Conservation (phyloP, 2,113 vertebrate species). For the Eidolon helvum region DNA sequence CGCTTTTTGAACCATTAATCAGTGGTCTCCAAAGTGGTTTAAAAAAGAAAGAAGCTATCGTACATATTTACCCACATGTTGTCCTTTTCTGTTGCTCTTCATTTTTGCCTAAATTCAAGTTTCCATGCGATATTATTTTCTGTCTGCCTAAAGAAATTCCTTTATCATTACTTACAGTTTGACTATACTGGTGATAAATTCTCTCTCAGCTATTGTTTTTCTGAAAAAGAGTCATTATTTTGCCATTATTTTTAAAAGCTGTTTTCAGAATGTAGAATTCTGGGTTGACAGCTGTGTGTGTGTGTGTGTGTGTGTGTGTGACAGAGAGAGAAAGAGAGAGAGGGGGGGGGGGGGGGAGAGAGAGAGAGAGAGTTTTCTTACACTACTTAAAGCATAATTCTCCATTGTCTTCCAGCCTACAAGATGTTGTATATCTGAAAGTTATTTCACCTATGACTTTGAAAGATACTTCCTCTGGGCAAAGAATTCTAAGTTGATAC, state of each 20-base stretch:
- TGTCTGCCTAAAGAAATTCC: neutral
- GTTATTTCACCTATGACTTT: neutral
- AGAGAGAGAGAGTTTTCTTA: no score
- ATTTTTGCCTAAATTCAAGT: neutral
- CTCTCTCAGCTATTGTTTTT: neutral
- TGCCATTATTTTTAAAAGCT: neutral
- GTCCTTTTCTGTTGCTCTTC: neutral
- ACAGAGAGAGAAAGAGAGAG: no score
- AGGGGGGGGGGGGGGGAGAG: no score
- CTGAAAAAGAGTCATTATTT: neutral
- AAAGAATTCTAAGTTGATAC: neutral
- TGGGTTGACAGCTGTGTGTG: accelerated
- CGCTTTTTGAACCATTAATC: neutral
- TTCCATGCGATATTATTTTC: neutral
- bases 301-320: neutral
- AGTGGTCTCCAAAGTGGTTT: neutral
- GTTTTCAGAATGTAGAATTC: neutral
- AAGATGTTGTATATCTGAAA: neutral
- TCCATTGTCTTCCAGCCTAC: neutral
- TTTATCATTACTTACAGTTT: neutral
- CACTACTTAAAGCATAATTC: neutral
- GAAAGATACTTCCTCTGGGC: neutral
- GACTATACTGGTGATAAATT: neutral
- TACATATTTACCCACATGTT: neutral
- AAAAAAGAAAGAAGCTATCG: neutral